A percentile compares a stretch with the other conserved stretches of the same genome.
Evolutionary conservation across 37 sponge, comb jelly and placozoan genomes (phyloP).

Genomic region (Bolinopsis microptera): DNA sequence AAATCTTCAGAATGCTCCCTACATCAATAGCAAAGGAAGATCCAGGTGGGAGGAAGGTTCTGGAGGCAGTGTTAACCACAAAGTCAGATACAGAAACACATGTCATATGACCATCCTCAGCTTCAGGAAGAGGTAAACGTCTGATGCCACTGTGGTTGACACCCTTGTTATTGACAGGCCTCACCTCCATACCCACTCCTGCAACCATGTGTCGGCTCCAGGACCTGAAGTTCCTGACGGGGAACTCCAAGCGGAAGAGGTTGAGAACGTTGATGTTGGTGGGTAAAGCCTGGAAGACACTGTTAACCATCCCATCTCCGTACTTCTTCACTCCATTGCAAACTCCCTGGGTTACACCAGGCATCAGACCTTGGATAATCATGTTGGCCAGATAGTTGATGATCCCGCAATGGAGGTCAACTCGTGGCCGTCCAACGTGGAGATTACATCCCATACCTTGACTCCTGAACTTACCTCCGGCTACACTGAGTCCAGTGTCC

Average conservation of each 20-base stretch:
- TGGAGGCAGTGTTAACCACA: neutral
- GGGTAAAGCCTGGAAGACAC: neutral
- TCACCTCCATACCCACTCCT: neutral
- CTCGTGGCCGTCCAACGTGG: neutral
- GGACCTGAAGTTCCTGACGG: constrained; percentile 17
- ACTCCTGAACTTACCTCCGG: constrained; percentile 6
- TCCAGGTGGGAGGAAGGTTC: constrained; percentile 7
- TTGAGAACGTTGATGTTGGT: neutral
- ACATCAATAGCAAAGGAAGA: neutral
- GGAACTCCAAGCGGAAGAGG: neutral
- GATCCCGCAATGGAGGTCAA: neutral
- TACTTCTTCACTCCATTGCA: constrained; percentile 14
- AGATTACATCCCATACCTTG: constrained; percentile 32
- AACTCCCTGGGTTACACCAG: neutral
- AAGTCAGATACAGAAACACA: neutral
- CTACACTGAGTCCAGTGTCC: neutral
- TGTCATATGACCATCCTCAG: constrained; percentile 14
- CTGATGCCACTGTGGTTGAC: neutral
- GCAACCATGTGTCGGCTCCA: constrained; percentile 28
- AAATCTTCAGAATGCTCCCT: neutral
- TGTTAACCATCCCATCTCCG: constrained; percentile 29
- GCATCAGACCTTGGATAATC: constrained; percentile 38
- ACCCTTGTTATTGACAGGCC: neutral
- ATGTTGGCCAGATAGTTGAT: constrained; percentile 50
- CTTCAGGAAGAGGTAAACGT: neutral